phyloP scores from a whole-genome alignment of 2,797 vertebrate species.

The Hylomyscus alleni region DNA sequence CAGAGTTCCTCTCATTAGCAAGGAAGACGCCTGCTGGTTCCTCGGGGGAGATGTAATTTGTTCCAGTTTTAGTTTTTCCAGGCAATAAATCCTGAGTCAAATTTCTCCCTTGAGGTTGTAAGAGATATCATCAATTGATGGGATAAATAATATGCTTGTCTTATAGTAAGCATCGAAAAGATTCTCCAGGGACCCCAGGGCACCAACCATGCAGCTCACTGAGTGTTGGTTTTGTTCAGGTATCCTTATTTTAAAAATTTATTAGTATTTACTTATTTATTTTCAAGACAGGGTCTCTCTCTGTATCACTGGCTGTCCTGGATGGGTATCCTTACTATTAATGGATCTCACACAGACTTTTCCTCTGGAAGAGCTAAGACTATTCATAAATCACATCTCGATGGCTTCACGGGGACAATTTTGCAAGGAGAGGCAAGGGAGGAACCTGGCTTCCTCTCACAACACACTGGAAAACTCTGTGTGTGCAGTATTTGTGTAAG shows the following conservation, averaged over 20 bases:
- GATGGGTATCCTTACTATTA: not conserved
- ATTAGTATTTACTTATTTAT: no score
- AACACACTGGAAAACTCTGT: not conserved
- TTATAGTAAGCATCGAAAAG: not conserved
- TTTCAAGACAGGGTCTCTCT: not conserved
- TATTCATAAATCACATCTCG: not conserved
- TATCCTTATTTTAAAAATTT: not conserved
- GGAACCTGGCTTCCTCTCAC: not conserved
- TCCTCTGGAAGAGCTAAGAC: not conserved
- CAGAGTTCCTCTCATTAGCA: conserved; percentile 70
- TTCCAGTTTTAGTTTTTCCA: conserved; percentile 56
- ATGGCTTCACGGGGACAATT: not conserved
- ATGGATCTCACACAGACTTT: not conserved
- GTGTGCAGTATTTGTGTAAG: not conserved
- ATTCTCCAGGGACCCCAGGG: not conserved
- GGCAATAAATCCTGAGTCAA: conserved; percentile 66
- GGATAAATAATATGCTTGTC: not conserved
- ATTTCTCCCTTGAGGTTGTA: conserved; percentile 42
- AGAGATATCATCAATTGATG: conserved; percentile 21
- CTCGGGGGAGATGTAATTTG: conserved; percentile 1
- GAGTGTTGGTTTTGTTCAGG: not conserved
- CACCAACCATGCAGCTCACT: not conserved
- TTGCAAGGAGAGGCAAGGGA: not conserved
- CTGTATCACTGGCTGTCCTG: not conserved
- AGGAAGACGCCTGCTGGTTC: conserved; percentile 54